Base-by-base conservation (phyloP, 2,888 invertebrate species). In the Liopterus haemorrhoidalis region DNA sequence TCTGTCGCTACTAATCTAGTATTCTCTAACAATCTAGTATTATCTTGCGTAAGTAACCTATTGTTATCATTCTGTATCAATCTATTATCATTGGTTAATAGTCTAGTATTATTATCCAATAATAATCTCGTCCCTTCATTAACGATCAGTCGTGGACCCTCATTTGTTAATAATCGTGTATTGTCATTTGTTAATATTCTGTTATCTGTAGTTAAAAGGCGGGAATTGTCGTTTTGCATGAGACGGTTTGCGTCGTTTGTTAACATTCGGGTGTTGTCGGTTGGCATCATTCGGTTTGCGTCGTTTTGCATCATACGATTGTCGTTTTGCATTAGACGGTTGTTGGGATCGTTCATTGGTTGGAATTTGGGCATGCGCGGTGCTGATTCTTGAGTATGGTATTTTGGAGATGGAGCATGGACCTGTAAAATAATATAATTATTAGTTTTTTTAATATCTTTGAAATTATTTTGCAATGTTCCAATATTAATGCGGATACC, bases 81-180 rank as follows among this genome's bases (percentile, higher is more conserved):
- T 36, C 57, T 45, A 45, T 56, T 56, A 37, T 59, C 57, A 12
- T 51, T 48, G 8, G 49, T 48, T 18, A 67, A 51, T 5, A 65
- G 42, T 41, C 64, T 56, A 8, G 61, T 53, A 46, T 60, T 63
- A 45, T 65, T 66, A 44, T 64, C 62, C 3, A 64, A 61, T 24
- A 68, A 52, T 35, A 68, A 52, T 46, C 66, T 55, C 1, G 61
- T 59, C 3, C 64, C 62, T 52, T 67, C 66, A 42, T 67, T 67
- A 8, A 66, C 62, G 30, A 68, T 54, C 24, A 67, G 49, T 33
- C 65, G 57, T 6, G 64, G 55, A 27, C 59, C 59, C 32, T 63
- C 63, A 47, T 58, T 59, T 2, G 52, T 54, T 12, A 57, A 49
- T 12, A 62, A 45, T 21, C 57, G 49, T 25, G 48, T 46, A 8